phyloP scores from a whole-genome alignment of 1,140 invertebrate genomes.

The Diorhabda carinulata region DNA sequence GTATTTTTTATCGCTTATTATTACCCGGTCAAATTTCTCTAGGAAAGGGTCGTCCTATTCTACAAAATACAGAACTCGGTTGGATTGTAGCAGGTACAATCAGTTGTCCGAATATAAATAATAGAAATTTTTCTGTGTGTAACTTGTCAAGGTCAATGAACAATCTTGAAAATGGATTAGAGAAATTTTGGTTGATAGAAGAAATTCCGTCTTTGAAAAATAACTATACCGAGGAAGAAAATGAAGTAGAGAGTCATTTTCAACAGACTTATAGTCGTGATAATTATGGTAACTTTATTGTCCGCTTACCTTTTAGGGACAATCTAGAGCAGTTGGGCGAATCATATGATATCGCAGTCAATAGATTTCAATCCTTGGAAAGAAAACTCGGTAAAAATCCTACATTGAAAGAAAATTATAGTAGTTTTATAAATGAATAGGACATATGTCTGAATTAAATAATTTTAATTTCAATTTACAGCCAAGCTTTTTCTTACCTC shows the following conservation, averaged over 20 bases:
- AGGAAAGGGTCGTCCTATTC: conserved; percentile 13
- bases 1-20: conserved; percentile 17
- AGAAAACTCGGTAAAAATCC: conserved; percentile 12
- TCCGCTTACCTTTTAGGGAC: conserved; percentile 6
- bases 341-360: conserved; percentile 9
- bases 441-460: conserved; percentile 37
- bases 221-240: neutral
- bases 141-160: neutral
- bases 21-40: conserved; percentile 9
- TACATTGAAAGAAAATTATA: conserved; percentile 22
- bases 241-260: conserved; percentile 7
- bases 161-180: neutral
- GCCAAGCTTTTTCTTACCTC: neutral
- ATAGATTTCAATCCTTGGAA: conserved; percentile 21
- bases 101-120: neutral
- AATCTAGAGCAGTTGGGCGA: neutral
- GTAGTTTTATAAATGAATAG: conserved; percentile 40
- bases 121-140: neutral
- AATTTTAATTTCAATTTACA: too few species aligned
- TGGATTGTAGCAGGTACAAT: conserved; percentile 13
- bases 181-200: conserved; percentile 2
- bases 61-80: conserved; percentile 21
- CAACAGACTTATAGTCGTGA: conserved; percentile 2
- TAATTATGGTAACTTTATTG: conserved; percentile 15
- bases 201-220: neutral